phyloP scores from a whole-genome alignment of 2,113 vertebrate genomes.

The Casuarius casuarius region DNA sequence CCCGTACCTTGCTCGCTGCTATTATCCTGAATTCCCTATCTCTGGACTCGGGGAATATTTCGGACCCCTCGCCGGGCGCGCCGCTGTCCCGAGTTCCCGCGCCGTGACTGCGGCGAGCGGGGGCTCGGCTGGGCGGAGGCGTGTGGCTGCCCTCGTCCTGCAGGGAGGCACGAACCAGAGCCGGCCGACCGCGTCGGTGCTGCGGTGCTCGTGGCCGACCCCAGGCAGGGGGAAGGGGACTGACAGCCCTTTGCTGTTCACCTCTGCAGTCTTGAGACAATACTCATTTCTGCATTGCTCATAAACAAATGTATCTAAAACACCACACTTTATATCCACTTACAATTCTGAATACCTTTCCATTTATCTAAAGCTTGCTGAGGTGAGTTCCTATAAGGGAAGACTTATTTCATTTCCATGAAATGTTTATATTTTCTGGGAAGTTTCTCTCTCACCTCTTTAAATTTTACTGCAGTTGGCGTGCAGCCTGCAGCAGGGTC shows the following conservation, averaged over 20 bases:
- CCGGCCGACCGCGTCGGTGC: not conserved
- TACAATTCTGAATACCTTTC: slow-evolving; percentile 69
- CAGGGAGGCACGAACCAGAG: not conserved
- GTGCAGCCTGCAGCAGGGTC: slow-evolving; percentile 83
- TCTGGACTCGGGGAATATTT: not conserved
- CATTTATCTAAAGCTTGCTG: slow-evolving; percentile 70
- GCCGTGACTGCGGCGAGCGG: accelerated
- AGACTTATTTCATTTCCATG: slow-evolving; percentile 86
- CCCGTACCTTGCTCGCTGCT: not conserved
- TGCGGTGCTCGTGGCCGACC: not conserved
- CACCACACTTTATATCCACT: slow-evolving; percentile 58
- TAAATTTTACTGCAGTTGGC: slow-evolving; percentile 96
- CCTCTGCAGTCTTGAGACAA: not conserved
- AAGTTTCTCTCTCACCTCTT: slow-evolving; percentile 97
- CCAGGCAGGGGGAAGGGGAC: not conserved
- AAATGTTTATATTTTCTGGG: slow-evolving; percentile 90
- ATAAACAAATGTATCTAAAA: slow-evolving; percentile 58
- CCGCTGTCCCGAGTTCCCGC: not conserved
- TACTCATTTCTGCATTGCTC: slow-evolving; percentile 27
- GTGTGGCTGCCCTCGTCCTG: not conserved
- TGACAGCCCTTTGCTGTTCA: not conserved
- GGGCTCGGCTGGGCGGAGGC: not conserved
- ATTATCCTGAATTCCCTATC: not conserved
- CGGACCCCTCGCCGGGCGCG: not conserved
- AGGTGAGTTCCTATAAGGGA: slow-evolving; percentile 75